phyloP scores from a whole-genome alignment of 2,888 invertebrate genomes.

The Athripsodes cinereus region DNA sequence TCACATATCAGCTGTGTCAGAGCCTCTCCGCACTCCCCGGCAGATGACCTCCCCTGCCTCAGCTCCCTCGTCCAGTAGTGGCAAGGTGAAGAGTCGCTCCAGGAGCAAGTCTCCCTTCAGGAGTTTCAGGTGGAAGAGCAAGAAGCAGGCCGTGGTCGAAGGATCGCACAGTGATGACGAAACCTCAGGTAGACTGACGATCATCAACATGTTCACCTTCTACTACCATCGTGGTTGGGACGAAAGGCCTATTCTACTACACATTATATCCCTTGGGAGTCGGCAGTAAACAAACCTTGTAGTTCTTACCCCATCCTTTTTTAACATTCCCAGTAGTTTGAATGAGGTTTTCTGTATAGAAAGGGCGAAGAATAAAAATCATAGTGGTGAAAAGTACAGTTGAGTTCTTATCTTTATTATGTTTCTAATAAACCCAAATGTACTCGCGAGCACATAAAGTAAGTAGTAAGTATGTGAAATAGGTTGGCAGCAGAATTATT shows the following conservation, averaged over 20 bases:
- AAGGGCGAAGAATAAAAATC: too few relatives aligned
- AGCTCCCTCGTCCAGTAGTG: conserved; percentile 41
- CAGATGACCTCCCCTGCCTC: conserved; percentile 37
- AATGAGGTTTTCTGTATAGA: neutral
- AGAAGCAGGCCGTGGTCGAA: conserved; percentile 57
- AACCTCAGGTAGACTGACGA: conserved; percentile 47
- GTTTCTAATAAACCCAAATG: too few relatives aligned
- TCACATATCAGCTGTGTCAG: conserved; percentile 34
- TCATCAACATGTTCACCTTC: conserved; percentile 32
- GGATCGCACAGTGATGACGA: conserved; percentile 77
- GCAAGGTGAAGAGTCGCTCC: conserved; percentile 73
- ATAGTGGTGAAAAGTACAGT: too few relatives aligned
- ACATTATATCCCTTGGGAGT: neutral
- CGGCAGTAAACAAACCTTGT: neutral
- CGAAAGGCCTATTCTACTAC: neutral
- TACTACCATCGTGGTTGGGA: neutral
- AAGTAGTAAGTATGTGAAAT: too few relatives aligned
- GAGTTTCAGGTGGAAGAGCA: conserved; percentile 87
- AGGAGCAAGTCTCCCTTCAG: conserved; percentile 92
- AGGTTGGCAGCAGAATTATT: too few relatives aligned
- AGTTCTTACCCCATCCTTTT: neutral
- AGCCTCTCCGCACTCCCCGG: conserved; percentile 18
- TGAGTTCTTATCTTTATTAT: too few relatives aligned
- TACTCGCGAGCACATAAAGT: too few relatives aligned
- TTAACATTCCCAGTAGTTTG: neutral